Evolutionary conservation across 1,140 invertebrate genomes (phyloP).

Genomic region (Linepithema humile): DNA sequence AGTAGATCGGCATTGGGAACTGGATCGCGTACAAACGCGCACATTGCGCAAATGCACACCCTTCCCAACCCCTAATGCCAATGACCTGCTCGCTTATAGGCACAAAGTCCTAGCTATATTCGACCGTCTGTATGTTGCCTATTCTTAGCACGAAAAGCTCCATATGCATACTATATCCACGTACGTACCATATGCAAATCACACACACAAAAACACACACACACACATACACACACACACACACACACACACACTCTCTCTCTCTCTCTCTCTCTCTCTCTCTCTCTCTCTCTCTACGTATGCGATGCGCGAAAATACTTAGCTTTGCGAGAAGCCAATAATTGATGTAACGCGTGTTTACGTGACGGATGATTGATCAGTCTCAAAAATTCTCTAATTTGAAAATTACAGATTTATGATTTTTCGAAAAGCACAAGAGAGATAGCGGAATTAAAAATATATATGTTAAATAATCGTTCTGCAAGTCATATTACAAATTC

Average conservation of each 20-base stretch:
- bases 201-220: too few relatives aligned
- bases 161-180: conserved; percentile 70
- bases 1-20: conserved; percentile 48
- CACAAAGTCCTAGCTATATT: conserved; percentile 79
- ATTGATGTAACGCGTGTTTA: conserved; percentile 62
- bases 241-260: too few relatives aligned
- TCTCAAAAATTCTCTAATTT: background rate
- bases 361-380: background rate
- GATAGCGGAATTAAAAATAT: too few relatives aligned
- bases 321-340: conserved; percentile 66
- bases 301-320: conserved; percentile 53
- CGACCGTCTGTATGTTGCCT: conserved; percentile 78
- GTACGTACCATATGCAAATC: conserved; percentile 45
- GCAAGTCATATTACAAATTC: too few relatives aligned
- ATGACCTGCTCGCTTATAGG: conserved; percentile 81
- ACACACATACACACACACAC: too few relatives aligned
- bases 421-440: too few relatives aligned
- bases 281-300: conserved; percentile 53
- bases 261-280: too few relatives aligned
- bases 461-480: too few relatives aligned
- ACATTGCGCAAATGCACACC: conserved; percentile 71
- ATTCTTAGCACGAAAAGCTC: conserved; percentile 78
- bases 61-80: conserved; percentile 80
- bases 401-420: too few relatives aligned
- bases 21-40: conserved; percentile 64